These are phyloP conservation scores for Macrophya annulata DNA, from an alignment of 2,888 invertebrate species.

Conservation along the genomic window DNA sequence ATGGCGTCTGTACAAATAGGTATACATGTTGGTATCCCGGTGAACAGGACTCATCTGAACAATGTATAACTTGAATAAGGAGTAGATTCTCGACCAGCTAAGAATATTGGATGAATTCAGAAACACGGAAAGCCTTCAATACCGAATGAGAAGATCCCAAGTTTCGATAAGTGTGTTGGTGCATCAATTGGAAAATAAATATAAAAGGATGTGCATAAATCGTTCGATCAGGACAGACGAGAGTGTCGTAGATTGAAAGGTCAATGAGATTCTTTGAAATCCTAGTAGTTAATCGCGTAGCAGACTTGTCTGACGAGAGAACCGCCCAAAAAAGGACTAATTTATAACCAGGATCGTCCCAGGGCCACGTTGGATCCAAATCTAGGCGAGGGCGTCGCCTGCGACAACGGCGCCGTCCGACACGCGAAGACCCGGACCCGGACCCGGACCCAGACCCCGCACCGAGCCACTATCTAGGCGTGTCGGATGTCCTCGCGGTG, in stretches of 20 bases:
- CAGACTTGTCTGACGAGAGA: conserved; percentile 40
- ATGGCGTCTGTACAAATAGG: background rate
- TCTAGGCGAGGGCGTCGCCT: conserved; percentile 46
- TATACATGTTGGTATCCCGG: background rate
- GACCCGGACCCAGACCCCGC: background rate
- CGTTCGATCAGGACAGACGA: conserved; percentile 26
- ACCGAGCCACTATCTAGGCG: conserved; percentile 48
- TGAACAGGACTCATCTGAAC: background rate
- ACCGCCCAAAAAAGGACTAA: conserved; percentile 39
- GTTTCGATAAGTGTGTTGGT: background rate
- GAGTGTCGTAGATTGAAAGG: conserved; percentile 17
- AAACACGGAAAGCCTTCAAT: background rate
- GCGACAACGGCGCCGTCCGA: conserved; percentile 49
- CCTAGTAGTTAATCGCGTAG: conserved; percentile 31
- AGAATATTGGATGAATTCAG: background rate
- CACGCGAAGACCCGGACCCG: conserved; percentile 35
- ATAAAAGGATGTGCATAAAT: conserved; percentile 24
- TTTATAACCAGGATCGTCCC: conserved; percentile 45
- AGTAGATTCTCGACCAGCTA: background rate
- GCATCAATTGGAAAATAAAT: background rate
- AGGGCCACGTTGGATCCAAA: conserved; percentile 13
- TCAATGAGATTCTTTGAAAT: conserved; percentile 46
- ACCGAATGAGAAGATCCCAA: background rate
- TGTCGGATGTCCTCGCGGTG: conserved; percentile 45
- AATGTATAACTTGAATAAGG: background rate